Conservation (phyloP, 2,113 vertebrate species). For the Catagonus wagneri region DNA sequence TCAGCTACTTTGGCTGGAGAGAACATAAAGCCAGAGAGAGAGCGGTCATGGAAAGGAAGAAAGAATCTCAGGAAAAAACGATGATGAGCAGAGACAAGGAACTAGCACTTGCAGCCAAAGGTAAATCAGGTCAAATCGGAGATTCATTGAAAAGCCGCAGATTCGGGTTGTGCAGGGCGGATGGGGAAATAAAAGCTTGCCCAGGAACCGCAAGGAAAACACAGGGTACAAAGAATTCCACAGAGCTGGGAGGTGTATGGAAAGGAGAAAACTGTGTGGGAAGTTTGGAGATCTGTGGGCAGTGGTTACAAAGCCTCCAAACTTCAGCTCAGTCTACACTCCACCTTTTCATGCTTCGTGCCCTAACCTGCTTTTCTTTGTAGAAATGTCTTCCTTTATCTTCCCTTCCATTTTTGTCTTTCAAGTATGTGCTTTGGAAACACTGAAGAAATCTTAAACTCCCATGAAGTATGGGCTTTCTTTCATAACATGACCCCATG, state of each 20-base stretch:
- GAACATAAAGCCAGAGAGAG: not conserved
- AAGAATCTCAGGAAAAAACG: rapidly evolving
- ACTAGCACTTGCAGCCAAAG: rapidly evolving
- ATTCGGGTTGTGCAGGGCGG: not conserved
- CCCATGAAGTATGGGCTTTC: not conserved
- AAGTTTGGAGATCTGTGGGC: not conserved
- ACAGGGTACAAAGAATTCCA: no score
- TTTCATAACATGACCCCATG: not conserved
- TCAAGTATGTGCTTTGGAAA: not conserved
- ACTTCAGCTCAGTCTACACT: not conserved
- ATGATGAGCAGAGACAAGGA: not conserved
- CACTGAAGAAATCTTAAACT: not conserved
- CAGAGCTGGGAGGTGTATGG: not conserved
- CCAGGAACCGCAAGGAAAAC: not conserved
- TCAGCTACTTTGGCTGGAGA: conserved; percentile 24
- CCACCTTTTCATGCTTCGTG: not conserved
- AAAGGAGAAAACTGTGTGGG: not conserved
- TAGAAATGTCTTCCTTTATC: not conserved
- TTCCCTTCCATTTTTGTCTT: not conserved
- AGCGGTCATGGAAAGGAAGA: rapidly evolving
- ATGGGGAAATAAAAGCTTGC: not conserved
- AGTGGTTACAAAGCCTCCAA: not conserved
- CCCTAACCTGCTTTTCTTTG: not conserved
- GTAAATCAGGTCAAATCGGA: not conserved
- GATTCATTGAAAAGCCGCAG: not conserved